Percentiles rank a stretch among this genome's conserved stretches.
These are phyloP conservation scores for Orientallactaga bullata DNA, from an alignment of 2,113 vertebrate genomes.

Conservation along the genomic window DNA sequence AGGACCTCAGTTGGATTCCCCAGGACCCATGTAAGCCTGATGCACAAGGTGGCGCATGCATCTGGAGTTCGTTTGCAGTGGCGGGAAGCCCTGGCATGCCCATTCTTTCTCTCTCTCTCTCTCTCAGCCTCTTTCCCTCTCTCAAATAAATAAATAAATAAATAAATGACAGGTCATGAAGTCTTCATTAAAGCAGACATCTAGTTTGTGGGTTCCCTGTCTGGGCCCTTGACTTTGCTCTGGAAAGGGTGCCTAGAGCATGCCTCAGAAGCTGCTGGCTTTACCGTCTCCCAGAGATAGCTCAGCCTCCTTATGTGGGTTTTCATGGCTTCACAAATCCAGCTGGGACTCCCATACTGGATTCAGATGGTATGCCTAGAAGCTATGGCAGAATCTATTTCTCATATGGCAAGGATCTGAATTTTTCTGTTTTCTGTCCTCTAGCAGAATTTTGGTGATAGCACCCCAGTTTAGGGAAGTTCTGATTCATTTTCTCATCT, in stretches of 20 bases:
- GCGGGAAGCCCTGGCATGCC: too few species aligned
- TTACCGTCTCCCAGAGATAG: background rate
- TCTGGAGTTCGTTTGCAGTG: too few species aligned
- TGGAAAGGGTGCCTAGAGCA: background rate
- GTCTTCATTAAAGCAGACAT: background rate
- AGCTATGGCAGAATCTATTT: background rate
- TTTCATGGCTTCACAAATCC: background rate
- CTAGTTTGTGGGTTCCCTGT: background rate
- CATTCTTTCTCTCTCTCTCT: too few species aligned
- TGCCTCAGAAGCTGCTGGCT: background rate
- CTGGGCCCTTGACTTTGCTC: background rate
- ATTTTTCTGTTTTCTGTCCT: background rate
- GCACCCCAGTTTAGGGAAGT: background rate
- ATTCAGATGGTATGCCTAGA: background rate
- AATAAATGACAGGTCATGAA: too few species aligned
- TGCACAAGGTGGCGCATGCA: too few species aligned
- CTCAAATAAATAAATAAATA: too few species aligned
- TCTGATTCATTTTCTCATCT: background rate
- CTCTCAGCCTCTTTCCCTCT: too few species aligned
- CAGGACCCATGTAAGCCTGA: too few species aligned
- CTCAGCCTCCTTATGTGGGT: background rate
- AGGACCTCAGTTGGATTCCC: too few species aligned
- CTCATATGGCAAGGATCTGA: background rate
- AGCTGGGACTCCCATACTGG: background rate
- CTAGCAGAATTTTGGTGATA: background rate